Base-by-base conservation (phyloP, 2,888 invertebrate genomes). In the Venusia cambrica region DNA sequence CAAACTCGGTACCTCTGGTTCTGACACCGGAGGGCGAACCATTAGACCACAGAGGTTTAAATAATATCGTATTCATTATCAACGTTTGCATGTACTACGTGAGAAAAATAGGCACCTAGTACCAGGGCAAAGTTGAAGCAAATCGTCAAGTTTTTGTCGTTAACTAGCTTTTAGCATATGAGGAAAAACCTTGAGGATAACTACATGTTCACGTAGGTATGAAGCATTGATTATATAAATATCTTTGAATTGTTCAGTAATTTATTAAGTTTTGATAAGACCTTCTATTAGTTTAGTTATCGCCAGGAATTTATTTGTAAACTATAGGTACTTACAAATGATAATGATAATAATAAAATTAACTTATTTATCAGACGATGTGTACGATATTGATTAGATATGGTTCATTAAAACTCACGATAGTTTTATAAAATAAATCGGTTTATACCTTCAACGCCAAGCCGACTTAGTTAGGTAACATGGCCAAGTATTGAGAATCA, bases 111-210 rank as follows among this genome's bases (percentile, higher is more conserved):
- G 38, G 38, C 25, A 36, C 10, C 12, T 17, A 18, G 12, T 16
- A 9, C 17, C 31, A 28, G 45, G 45, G 28, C 40, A 46, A 45
- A 47, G 51, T 47, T 45, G 38, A 50, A 39, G 21, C 22, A 26
- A 37, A 27, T 27, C 32, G 31, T 41, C 17, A 26, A 39, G 32
- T 49, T 54, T 51, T 59, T 59, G 52, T 50, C 38, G 34, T 25
- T 53, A 55, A 57, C 51, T 37, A 36, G 56, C 48, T 61, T 58
- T 57, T 42, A 57, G 51, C 24, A 45, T 35, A 59, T 45, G 43
- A 60, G 66, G 63, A 66, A 71, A 60, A 63, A 54, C 72, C 72
- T 73, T 73, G 70, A 60, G 35, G 47, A 42, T 30, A 49, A 46
- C 44, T 37, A 29, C 26, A 46, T 47, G 10, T n/a, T n/a, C n/a